Evolutionary conservation across 2,797 vertebrate genomes (phyloP).

Genomic region (Pangasius djambal): DNA sequence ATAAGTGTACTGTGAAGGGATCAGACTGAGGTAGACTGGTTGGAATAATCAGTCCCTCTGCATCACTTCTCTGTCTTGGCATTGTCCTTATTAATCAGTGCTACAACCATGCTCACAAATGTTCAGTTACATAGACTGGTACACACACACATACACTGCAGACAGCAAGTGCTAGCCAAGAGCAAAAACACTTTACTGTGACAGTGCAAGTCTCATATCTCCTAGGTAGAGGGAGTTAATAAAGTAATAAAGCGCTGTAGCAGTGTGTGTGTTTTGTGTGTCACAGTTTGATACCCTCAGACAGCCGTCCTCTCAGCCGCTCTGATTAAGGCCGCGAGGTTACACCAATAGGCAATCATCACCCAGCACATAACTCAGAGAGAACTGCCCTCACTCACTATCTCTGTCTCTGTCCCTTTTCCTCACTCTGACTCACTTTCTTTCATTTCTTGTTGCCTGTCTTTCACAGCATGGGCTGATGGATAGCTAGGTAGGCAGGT

Average conservation of each 20-base stretch:
- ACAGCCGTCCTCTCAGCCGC: constrained; percentile 54
- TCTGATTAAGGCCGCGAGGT: constrained; percentile 65
- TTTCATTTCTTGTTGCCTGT: constrained; percentile 36
- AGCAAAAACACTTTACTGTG: constrained; percentile 37
- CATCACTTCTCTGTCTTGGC: background rate
- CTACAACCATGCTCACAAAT: constrained; percentile 10
- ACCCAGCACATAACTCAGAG: constrained; percentile 60
- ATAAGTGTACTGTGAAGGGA: background rate
- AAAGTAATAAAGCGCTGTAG: constrained; percentile 65
- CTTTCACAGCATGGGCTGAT: constrained; percentile 50
- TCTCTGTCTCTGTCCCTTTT: constrained; percentile 37
- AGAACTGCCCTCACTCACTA: constrained; percentile 45
- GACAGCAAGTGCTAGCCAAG: constrained; percentile 21
- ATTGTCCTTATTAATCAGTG: constrained; percentile 26
- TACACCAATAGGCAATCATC: constrained; percentile 64
- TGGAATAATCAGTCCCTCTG: background rate
- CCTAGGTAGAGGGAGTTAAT: constrained; percentile 59
- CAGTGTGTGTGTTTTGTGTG: constrained; percentile 54
- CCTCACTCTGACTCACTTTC: constrained; percentile 35
- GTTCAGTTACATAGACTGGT: constrained; percentile 25
- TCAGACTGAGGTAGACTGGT: background rate
- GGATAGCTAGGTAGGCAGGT: constrained; percentile 59
- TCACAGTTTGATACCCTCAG: constrained; percentile 63
- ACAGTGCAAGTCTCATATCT: constrained; percentile 55
- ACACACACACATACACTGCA: background rate